Evolutionary conservation across 1,140 invertebrate genomes (phyloP), one percentile per base, ranked within the genome.

Genomic region (Leguminivora glycinivorella): DNA sequence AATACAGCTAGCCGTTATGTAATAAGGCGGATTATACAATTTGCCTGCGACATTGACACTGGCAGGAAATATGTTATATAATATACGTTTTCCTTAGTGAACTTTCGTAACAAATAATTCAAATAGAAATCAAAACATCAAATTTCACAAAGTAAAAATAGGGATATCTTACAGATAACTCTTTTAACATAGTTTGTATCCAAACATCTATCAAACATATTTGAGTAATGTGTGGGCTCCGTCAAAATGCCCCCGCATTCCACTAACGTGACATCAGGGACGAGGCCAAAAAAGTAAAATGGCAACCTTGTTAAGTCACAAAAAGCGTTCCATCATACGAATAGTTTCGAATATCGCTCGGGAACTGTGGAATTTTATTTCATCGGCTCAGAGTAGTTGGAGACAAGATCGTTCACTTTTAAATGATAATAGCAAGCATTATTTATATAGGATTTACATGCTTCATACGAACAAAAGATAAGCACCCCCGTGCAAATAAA

Each of bases 271-370:
- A 29, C 58, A 29, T 63, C 58, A 29, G 58, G 25, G 58, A 63
- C 26, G 25, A 24, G 24, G 14, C 22, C 24, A 29, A 26, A 60
- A 56, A 56, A 56, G 10, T 26, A 58, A 63, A 34, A 63, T 63
- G 58, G n/a, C 58, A 34, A 31, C 26, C 58, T 63, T 63, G 29
- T 63, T 63, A 63, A 63, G 14, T 63, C 17, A 26, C 58, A 63
- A 63, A 63, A 63, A 63, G 26, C 58, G 58, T 63, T 63, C 58
- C 26, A 63, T 63, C 58, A 63, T 63, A 63, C 58, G 58, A 63
- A 63, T 63, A 63, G 58, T 63, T 63, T 31, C 26, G 58, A 63
- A 63, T 34, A 63, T 63, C 26, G 58, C 24, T 29, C 56, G 58
- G 25, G 6, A 29, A 34, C 25, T 31, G 58, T 2, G 58, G 58